Base-by-base conservation (phyloP, 1,140 invertebrate genomes). In the Pseudomyrmex concolor region DNA sequence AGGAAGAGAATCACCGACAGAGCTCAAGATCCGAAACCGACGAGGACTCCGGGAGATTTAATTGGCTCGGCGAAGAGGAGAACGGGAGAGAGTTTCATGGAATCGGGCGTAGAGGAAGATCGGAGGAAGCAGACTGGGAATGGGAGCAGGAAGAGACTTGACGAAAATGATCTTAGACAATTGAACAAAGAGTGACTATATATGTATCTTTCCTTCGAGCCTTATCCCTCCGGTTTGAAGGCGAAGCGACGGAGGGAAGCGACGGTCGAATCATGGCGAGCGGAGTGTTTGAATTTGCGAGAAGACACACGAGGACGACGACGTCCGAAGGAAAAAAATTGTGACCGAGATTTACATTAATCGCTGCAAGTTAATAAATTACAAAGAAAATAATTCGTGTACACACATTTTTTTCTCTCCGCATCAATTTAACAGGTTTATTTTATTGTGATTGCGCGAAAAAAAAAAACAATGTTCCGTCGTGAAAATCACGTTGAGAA, bases 101-200 rank as follows among this genome's bases (percentile, higher is more conserved):
- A 43, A 54, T 70, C 68, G 84, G 73, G 15, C 71, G 71, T 9
- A 90, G 84, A 45, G 84, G 89, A n/a, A 89, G 87, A 19, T 91
- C 90, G 10, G 90, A 91, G 48, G 90, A 92, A 63, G 71, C 86
- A n/a, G 88, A 89, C 67, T 90, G 88, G 90, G 68, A 85, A 7
- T 93, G 90, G 90, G 90, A 92, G 43, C 81, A 89, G 45, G 91
- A 90, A 25, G 88, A 92, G 51, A 92, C 91, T 72, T 92, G 90
- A 88, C 67, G 19, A n/a, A 67, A 19, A 17, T 3, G 55, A n/a
- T 43, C 57, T 71, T 34, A 73, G 45, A 71, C 12, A 9, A 34
- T 70, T 63, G 54, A 7, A 12, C 12, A 60, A n/a, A 70, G 73
- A 73, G 72, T 62, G 74, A 84, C 67, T 22, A 71, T 67, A 34